phyloP scores from a whole-genome alignment of 2,797 vertebrate genomes.

The Craterocephalus amniculus region DNA sequence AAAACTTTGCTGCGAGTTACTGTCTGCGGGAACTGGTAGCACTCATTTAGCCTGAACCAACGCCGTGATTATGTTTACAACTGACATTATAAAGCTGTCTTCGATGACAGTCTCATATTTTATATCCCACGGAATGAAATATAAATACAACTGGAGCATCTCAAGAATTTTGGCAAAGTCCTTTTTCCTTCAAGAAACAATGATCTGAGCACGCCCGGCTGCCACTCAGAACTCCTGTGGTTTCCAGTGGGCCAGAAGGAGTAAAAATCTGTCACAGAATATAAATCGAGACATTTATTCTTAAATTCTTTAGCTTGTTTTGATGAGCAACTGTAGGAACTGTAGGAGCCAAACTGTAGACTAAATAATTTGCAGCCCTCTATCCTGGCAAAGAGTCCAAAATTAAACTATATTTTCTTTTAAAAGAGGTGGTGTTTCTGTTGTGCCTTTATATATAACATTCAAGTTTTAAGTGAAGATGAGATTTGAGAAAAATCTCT shows the following conservation, averaged over 20 bases:
- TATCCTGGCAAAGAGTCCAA: not conserved
- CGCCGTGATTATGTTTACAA: conserved; percentile 52
- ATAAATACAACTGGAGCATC: conserved; percentile 70
- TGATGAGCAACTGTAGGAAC: no score
- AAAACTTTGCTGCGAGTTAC: conserved; percentile 27
- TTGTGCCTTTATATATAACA: conserved; percentile 11
- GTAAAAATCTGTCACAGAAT: conserved; percentile 12
- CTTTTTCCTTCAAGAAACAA: conserved; percentile 67
- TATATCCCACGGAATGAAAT: conserved; percentile 63
- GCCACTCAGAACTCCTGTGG: conserved; percentile 48
- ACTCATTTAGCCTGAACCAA: conserved; percentile 28
- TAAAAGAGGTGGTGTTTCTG: not conserved
- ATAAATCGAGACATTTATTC: not conserved
- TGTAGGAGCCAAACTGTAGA: no score
- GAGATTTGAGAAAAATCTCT: conserved; percentile 6
- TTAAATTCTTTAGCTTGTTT: conserved; percentile 15
- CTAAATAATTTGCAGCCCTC: not conserved
- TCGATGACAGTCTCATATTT: conserved; percentile 57
- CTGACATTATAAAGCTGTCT: conserved; percentile 60
- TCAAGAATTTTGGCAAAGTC: conserved; percentile 60
- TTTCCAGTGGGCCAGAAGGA: conserved; percentile 38
- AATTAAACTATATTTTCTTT: not conserved
- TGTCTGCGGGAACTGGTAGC: conserved; percentile 15
- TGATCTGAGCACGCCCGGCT: conserved; percentile 59
- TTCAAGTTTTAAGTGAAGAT: conserved; percentile 19